Evolutionary conservation across 2,888 invertebrate genomes (phyloP).

Genomic region (Palloptera scutellata): DNA sequence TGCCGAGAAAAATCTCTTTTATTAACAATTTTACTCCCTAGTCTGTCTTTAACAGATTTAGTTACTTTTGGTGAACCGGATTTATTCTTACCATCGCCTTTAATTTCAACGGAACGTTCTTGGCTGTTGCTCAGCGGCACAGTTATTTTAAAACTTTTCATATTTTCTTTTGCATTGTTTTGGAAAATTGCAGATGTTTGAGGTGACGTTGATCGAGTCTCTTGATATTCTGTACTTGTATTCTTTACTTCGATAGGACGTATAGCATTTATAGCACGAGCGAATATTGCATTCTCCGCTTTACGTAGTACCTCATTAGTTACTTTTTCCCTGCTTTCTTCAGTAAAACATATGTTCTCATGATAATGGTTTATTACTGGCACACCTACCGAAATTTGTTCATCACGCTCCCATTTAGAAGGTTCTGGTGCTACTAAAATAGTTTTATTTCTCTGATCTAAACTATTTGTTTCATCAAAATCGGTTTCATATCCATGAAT

Average conservation of each 20-base stretch:
- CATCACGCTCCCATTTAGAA: constrained; percentile 94
- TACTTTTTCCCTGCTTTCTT: constrained; percentile 70
- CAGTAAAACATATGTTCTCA: neutral
- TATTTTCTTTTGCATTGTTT: constrained; percentile 45
- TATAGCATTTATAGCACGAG: constrained; percentile 85
- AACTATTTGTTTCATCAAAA: constrained; percentile 44
- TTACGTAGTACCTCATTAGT: constrained; percentile 89
- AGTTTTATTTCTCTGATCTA: constrained; percentile 32
- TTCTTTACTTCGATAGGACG: constrained; percentile 72
- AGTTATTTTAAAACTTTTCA: constrained; percentile 63
- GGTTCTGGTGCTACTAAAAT: constrained; percentile 71
- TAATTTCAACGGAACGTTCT: constrained; percentile 56
- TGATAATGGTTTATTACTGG: constrained; percentile 32
- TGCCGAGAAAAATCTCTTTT: constrained; percentile 46
- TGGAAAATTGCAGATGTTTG: constrained; percentile 21
- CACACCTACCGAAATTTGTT: constrained; percentile 70
- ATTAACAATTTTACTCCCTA: constrained; percentile 69
- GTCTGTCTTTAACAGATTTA: constrained; percentile 77
- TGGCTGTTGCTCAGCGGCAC: constrained; percentile 66
- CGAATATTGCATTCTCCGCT: constrained; percentile 91
- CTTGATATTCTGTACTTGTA: constrained; percentile 28
- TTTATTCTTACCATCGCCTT: constrained; percentile 45
- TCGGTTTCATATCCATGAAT: constrained; percentile 55
- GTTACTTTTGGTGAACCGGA: constrained; percentile 44
- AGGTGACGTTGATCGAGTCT: constrained; percentile 67